Evolutionary conservation across 2,113 vertebrate genomes (phyloP).

Genomic region (Cheilinus undulatus): DNA sequence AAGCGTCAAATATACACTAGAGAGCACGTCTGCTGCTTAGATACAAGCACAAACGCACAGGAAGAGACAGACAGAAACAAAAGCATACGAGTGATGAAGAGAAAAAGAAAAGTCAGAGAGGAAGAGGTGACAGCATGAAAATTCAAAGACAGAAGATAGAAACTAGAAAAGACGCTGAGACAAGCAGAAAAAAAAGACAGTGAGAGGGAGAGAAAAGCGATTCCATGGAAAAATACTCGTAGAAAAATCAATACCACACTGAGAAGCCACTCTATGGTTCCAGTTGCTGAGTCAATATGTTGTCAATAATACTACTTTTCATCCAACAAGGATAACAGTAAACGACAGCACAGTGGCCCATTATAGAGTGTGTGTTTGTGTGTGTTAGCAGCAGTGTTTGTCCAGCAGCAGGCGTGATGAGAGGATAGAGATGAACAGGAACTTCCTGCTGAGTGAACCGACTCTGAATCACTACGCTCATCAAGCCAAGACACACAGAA

Average conservation of each 20-base stretch:
- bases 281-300: conserved; percentile 34
- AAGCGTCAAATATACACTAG: conserved; percentile 15
- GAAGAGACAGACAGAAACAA: conserved; percentile 1
- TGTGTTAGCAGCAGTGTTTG: conserved; percentile 54
- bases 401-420: conserved; percentile 66
- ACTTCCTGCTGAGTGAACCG: conserved; percentile 74
- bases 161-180: neutral
- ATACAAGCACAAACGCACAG: conserved; percentile 16
- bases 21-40: conserved; percentile 19
- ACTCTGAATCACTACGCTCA: conserved; percentile 52
- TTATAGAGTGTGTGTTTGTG: conserved; percentile 18
- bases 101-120: neutral
- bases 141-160: conserved; percentile 3
- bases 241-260: conserved; percentile 33
- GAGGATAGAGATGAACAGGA: conserved; percentile 70
- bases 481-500: conserved; percentile 41
- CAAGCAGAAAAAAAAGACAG: neutral
- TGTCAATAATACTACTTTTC: conserved; percentile 44
- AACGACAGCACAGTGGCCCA: conserved; percentile 5
- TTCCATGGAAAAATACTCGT: conserved; percentile 27
- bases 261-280: conserved; percentile 4
- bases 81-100: neutral
- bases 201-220: conserved; percentile 10
- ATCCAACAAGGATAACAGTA: conserved; percentile 22
- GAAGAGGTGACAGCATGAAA: neutral